Percentiles rank a stretch among this genome's conserved stretches.
phyloP scores from a whole-genome alignment of 37 sponge, comb jelly and placozoan species.

The Halichondria panicea region DNA sequence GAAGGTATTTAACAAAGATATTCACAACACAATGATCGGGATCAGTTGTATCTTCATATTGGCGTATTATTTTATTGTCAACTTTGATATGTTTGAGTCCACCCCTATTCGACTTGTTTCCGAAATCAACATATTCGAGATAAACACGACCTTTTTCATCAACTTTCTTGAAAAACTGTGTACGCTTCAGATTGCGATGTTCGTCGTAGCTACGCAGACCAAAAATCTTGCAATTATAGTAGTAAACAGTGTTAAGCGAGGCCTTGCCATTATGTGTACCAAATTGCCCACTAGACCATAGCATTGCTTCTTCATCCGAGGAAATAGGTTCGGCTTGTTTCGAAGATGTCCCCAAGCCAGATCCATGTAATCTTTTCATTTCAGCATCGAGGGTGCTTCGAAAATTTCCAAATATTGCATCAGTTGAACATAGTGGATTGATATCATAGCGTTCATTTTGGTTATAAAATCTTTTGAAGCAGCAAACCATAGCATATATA shows the following conservation, averaged over 20 bases:
- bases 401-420: conserved; percentile 29
- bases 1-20: conserved; percentile 11
- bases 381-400: conserved; percentile 30
- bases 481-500: conserved; percentile 39
- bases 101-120: conserved; percentile 37
- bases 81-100: conserved; percentile 40
- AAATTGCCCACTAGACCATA: conserved; percentile 40
- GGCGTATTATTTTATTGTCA: conserved; percentile 9
- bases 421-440: conserved; percentile 11
- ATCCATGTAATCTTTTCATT: conserved; percentile 36
- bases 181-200: conserved; percentile 20
- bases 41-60: conserved; percentile 28
- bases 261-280: conserved; percentile 11
- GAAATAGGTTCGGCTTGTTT: conserved; percentile 46
- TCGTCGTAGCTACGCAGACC: conserved; percentile 26
- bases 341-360: conserved; percentile 17
- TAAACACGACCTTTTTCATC: conserved; percentile 22
- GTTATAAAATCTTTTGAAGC: conserved; percentile 27
- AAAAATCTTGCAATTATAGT: conserved; percentile 28
- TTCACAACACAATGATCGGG: conserved; percentile 38
- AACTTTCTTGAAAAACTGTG: conserved; percentile 22
- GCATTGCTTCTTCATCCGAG: conserved; percentile 25
- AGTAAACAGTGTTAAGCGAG: conserved; percentile 35
- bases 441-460: not conserved
- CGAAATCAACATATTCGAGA: conserved; percentile 21